A percentile compares a stretch with the other conserved stretches of the same genome.
These are phyloP conservation scores for Oscheius sp. DNA, from an alignment of 2,888 invertebrate genomes.

Conservation along the genomic window DNA sequence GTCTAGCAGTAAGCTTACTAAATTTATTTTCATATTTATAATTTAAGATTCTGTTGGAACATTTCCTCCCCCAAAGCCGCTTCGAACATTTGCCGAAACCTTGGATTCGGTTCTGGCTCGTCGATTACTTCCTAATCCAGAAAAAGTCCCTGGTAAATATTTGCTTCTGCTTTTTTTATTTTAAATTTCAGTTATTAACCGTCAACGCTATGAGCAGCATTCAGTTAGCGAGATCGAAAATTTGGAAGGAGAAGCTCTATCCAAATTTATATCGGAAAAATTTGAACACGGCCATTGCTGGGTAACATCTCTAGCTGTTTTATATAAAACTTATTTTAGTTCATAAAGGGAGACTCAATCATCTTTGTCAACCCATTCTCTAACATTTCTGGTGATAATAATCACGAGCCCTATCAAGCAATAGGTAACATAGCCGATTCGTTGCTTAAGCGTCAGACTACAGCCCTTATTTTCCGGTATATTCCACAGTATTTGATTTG, in stretches of 20 bases:
- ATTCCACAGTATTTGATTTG: not conserved
- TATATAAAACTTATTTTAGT: slow-evolving; percentile 32
- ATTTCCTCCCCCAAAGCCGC: slow-evolving; percentile 27
- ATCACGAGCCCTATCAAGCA: slow-evolving; percentile 7
- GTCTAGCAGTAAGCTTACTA: slow-evolving; percentile 12
- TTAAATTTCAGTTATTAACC: not conserved
- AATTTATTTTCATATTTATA: too few relatives aligned
- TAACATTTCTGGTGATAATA: slow-evolving; percentile 37
- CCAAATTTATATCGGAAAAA: slow-evolving; percentile 38
- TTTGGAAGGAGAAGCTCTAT: slow-evolving; percentile 39
- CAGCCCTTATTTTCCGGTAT: slow-evolving; percentile 39
- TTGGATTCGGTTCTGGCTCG: not conserved
- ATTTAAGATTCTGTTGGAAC: slow-evolving; percentile 15
- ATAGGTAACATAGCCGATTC: not conserved
- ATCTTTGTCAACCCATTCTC: slow-evolving; percentile 52
- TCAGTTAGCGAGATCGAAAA: slow-evolving; percentile 30
- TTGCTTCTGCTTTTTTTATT: not conserved
- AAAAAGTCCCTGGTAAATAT: not conserved
- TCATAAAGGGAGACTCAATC: slow-evolving; percentile 41
- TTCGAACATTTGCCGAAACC: slow-evolving; percentile 25
- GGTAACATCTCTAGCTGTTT: slow-evolving; percentile 17
- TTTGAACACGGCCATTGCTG: slow-evolving; percentile 48
- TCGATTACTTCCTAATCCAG: not conserved
- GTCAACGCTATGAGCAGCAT: not conserved
- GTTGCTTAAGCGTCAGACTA: slow-evolving; percentile 33